A percentile compares a stretch with the other conserved stretches of the same genome.
Conservation (phyloP, 2,797 vertebrate genomes). For the Enteromius unitaeniatus region DNA sequence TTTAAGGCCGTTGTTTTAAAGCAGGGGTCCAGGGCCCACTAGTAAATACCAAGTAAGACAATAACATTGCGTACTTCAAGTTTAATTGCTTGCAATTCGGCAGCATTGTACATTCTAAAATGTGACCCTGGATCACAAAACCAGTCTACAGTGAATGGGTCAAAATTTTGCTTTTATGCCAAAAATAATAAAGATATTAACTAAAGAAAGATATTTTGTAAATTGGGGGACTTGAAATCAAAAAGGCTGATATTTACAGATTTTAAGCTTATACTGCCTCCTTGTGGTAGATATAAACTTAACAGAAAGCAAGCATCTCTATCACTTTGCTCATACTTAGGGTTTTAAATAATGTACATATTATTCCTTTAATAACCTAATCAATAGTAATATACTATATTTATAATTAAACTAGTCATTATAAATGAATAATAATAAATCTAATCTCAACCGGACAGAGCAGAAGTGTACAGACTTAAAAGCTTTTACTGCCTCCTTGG, state of each 20-base stretch:
- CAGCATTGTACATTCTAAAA: background rate
- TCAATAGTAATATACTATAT: background rate
- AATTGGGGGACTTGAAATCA: background rate
- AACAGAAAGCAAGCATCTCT: background rate
- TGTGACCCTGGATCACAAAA: too few species aligned
- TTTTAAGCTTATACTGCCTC: slow-evolving; percentile 55
- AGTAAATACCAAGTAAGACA: background rate
- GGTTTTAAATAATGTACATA: background rate
- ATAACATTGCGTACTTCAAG: background rate
- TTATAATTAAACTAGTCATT: background rate
- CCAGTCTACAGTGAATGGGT: too few species aligned
- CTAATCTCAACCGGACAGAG: background rate
- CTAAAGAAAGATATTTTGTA: too few species aligned
- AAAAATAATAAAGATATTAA: too few species aligned
- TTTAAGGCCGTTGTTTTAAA: background rate
- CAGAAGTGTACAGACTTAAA: background rate
- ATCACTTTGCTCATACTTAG: background rate
- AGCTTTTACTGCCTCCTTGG: background rate
- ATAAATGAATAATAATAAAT: background rate
- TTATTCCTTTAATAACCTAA: background rate
- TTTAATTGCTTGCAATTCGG: background rate
- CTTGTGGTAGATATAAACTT: slow-evolving; percentile 66
- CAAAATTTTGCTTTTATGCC: too few species aligned
- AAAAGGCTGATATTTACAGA: background rate
- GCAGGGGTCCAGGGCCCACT: background rate